Conservation (phyloP, 2,797 vertebrate genomes). For the Spheniscus humboldti region DNA sequence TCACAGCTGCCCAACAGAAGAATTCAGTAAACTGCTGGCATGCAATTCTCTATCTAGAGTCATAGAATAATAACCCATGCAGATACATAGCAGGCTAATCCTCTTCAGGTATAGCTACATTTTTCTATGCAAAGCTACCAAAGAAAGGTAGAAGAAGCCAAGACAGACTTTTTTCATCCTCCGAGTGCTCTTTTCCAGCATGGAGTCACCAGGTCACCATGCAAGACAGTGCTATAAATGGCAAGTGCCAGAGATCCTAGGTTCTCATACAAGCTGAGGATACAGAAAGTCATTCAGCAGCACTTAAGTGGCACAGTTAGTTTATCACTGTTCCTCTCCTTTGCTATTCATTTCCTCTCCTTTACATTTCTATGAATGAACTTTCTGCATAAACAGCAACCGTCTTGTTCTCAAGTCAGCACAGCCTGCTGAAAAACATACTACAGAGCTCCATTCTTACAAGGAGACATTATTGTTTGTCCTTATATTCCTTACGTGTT, state of each 20-base stretch:
- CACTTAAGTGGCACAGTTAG: background rate
- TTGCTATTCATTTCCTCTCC: background rate
- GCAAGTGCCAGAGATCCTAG: background rate
- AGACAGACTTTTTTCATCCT: background rate
- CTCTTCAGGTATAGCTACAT: background rate
- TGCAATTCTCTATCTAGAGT: background rate
- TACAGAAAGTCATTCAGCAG: background rate
- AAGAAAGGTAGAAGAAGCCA: background rate
- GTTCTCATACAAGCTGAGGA: background rate
- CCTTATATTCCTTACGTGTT: background rate
- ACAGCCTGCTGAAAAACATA: background rate
- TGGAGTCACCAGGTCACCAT: background rate
- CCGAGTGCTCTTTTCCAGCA: background rate
- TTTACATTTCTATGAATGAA: background rate
- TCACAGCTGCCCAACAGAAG: constrained; percentile 3
- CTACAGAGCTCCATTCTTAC: background rate
- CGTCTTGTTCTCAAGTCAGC: background rate
- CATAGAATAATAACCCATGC: background rate
- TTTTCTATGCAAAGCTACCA: background rate
- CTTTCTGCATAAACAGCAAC: background rate
- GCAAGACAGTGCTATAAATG: background rate
- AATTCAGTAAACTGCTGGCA: constrained; percentile 14
- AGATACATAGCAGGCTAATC: background rate
- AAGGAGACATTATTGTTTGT: background rate
- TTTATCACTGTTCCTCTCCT: background rate